These are phyloP conservation scores for Semotilus atromaculatus DNA, from an alignment of 2,797 vertebrate species.

Conservation along the genomic window DNA sequence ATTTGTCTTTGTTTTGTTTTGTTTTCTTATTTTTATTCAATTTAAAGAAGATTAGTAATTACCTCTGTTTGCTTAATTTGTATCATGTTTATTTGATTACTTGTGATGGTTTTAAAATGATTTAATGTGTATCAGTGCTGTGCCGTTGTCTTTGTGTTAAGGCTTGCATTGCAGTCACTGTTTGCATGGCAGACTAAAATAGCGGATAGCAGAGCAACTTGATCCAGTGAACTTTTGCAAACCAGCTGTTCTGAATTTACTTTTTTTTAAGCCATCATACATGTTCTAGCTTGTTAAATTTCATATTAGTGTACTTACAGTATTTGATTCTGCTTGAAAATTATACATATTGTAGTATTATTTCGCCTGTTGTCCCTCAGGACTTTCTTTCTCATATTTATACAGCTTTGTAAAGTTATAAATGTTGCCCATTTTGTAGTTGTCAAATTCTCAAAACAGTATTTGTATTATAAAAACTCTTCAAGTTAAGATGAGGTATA, in stretches of 20 bases:
- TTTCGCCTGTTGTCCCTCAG: neutral
- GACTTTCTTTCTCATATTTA: neutral
- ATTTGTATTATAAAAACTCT: neutral
- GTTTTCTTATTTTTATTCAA: neutral
- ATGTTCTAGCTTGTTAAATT: slow-evolving; percentile 4
- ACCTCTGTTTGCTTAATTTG: slow-evolving; percentile 9
- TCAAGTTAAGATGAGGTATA: neutral
- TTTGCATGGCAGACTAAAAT: slow-evolving; percentile 76
- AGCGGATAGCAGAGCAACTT: slow-evolving; percentile 70
- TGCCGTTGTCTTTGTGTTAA: slow-evolving; percentile 37
- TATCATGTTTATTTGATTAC: neutral
- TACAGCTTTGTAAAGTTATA: neutral
- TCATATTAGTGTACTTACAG: neutral
- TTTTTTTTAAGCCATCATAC: neutral
- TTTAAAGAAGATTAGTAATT: neutral
- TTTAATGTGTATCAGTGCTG: neutral
- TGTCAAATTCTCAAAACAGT: neutral
- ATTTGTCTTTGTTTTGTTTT: slow-evolving; percentile 37
- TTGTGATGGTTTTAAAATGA: neutral
- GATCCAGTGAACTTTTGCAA: slow-evolving; percentile 52
- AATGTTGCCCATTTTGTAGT: neutral
- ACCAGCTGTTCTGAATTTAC: slow-evolving; percentile 57
- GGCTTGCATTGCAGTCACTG: slow-evolving; percentile 62
- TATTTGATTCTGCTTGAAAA: neutral
- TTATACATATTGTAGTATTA: neutral